phyloP scores from a whole-genome alignment of 2,888 invertebrate species.

The Brachypalpus laphriformis region DNA sequence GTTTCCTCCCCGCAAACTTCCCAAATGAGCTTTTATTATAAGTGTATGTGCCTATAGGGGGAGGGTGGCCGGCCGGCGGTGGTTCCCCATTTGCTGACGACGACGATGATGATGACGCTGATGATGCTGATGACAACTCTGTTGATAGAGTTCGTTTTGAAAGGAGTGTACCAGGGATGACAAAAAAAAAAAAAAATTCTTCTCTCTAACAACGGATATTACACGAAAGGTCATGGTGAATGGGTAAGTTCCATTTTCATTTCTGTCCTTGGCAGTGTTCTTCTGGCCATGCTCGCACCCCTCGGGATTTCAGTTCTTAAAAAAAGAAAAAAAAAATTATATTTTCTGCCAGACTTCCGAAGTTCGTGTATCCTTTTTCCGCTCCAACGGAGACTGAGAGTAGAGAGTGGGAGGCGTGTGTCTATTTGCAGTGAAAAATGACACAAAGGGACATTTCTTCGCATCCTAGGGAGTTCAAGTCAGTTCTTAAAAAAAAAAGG shows the following conservation, averaged over 20 bases:
- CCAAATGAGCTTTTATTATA: constrained; percentile 59
- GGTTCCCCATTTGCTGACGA: neutral
- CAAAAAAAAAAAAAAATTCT: constrained; percentile 34
- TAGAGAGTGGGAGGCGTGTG: neutral
- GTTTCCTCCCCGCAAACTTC: constrained; percentile 29
- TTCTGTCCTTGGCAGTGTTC: constrained; percentile 46
- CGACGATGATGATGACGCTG: constrained; percentile 13
- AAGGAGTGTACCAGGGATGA: constrained; percentile 23
- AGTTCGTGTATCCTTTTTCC: constrained; percentile 64
- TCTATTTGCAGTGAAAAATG: constrained; percentile 61
- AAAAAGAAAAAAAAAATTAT: constrained; percentile 50
- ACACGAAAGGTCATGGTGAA: constrained; percentile 67
- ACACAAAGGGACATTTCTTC: constrained; percentile 63
- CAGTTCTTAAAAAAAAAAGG: constrained; percentile 5
- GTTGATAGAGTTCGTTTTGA: constrained; percentile 49
- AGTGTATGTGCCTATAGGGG: constrained; percentile 27
- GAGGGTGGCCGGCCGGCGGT: too few species aligned
- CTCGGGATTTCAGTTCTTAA: constrained; percentile 41
- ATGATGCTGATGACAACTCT: constrained; percentile 62
- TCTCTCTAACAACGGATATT: constrained; percentile 47
- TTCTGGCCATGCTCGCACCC: neutral
- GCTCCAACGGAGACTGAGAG: constrained; percentile 24
- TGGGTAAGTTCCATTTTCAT: constrained; percentile 65
- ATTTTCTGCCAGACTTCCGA: constrained; percentile 49
- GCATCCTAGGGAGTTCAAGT: constrained; percentile 3